Percentiles rank a stretch among this genome's conserved stretches.
Conservation (phyloP, 1,140 invertebrate genomes). For the Drosophila trapezifrons region DNA sequence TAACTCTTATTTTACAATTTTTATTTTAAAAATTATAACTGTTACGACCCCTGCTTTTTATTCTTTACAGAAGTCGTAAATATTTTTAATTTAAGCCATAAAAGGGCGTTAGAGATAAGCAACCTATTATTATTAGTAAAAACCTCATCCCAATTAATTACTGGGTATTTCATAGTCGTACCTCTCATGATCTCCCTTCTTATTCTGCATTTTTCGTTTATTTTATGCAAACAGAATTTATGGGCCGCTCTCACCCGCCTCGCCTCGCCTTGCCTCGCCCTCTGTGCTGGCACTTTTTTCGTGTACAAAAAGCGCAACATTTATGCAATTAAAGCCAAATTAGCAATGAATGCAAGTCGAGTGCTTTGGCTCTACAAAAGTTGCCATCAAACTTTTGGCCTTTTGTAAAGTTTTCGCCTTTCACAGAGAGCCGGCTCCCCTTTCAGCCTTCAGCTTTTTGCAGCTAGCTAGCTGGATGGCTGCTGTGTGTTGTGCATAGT, state of each 20-base stretch:
- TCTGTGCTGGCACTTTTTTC: slow-evolving; percentile 50
- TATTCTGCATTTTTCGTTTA: slow-evolving; percentile 43
- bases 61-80: too few relatives aligned
- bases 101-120: too few relatives aligned
- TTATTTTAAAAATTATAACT: too few relatives aligned
- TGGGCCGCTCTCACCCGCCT: slow-evolving; percentile 42
- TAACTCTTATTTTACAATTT: too few relatives aligned
- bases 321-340: slow-evolving; percentile 83
- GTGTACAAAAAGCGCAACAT: slow-evolving; percentile 79
- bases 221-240: slow-evolving; percentile 68
- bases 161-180: neutral
- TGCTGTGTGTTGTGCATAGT: slow-evolving; percentile 52
- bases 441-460: slow-evolving; percentile 9
- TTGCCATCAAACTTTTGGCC: slow-evolving; percentile 81
- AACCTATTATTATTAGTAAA: neutral
- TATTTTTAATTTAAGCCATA: neutral
- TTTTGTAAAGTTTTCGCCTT: slow-evolving; percentile 78
- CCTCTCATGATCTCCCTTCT: neutral
- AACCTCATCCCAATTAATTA: neutral
- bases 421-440: slow-evolving; percentile 29
- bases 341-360: slow-evolving; percentile 81
- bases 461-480: slow-evolving; percentile 1
- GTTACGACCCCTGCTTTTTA: too few relatives aligned
- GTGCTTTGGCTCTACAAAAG: slow-evolving; percentile 77
- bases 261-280: neutral